A percentile compares a stretch with the other conserved stretches of the same genome.
Evolutionary conservation across 2,797 vertebrate species (phyloP).

Genomic region (Falco biarmicus): DNA sequence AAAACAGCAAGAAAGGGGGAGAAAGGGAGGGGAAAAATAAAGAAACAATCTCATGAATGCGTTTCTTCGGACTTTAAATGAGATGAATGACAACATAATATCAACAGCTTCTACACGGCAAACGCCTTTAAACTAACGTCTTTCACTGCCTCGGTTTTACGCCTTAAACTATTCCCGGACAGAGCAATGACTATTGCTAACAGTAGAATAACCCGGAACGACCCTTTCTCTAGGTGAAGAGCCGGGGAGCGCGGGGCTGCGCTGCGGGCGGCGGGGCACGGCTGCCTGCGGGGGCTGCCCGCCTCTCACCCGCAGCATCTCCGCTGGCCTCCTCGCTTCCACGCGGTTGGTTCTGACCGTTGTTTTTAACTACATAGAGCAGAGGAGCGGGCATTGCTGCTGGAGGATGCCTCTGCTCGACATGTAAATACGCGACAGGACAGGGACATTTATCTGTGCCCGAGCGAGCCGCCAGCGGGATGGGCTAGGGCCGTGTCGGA

Average conservation of each 20-base stretch:
- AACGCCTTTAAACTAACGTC: conserved; percentile 63
- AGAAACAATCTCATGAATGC: conserved; percentile 82
- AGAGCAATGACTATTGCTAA: background rate
- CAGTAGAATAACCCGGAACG: conserved; percentile 46
- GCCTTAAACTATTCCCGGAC: conserved; percentile 36
- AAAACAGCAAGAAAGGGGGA: conserved; percentile 80
- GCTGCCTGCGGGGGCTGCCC: background rate
- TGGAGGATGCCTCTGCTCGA: background rate
- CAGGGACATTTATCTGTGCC: background rate
- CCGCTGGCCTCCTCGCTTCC: background rate
- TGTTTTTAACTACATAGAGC: background rate
- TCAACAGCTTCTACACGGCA: conserved; percentile 69
- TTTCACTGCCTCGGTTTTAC: conserved; percentile 60
- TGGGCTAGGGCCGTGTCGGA: background rate
- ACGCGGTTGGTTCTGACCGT: background rate
- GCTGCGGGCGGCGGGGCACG: background rate
- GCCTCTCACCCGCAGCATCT: background rate
- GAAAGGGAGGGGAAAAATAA: conserved; percentile 73
- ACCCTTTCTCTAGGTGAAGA: background rate
- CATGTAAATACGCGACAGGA: background rate
- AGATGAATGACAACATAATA: conserved; percentile 77
- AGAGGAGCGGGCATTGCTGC: background rate
- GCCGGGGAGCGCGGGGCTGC: background rate
- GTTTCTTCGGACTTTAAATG: conserved; percentile 72
- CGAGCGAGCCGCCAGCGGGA: background rate